These are phyloP conservation scores for Streblospio benedicti DNA, from an alignment of 1,140 invertebrate genomes.

Conservation along the genomic window DNA sequence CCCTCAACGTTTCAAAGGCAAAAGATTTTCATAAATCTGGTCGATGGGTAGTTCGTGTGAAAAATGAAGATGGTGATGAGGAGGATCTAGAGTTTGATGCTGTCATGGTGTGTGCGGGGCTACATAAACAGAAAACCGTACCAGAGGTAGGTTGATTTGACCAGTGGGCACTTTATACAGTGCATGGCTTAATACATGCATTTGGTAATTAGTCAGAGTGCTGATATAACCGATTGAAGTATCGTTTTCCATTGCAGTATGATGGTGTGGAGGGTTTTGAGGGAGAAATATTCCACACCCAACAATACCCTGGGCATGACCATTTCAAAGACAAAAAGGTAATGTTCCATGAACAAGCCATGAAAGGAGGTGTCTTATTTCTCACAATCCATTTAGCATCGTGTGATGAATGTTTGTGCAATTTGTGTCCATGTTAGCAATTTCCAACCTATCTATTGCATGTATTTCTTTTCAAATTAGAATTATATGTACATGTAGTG, in stretches of 20 bases:
- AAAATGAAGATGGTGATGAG: background rate
- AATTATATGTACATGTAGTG: too few species aligned
- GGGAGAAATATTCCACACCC: slow-evolving; percentile 8
- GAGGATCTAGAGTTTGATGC: background rate
- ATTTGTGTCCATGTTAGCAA: too few species aligned
- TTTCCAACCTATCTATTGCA: too few species aligned
- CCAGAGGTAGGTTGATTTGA: background rate
- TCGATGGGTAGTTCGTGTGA: background rate
- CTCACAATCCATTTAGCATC: too few species aligned
- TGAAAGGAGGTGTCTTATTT: too few species aligned
- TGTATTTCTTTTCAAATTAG: too few species aligned
- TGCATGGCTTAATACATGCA: background rate
- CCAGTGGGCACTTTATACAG: background rate
- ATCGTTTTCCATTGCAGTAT: background rate
- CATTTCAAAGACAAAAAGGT: slow-evolving; percentile 44
- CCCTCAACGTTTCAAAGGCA: slow-evolving; percentile 1
- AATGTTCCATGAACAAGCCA: too few species aligned
- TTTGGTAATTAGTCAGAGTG: background rate
- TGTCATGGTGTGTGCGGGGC: background rate
- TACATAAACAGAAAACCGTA: background rate
- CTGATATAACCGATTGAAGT: background rate
- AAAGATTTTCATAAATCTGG: slow-evolving; percentile 8
- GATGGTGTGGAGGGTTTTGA: slow-evolving; percentile 6
- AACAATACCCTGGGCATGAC: background rate
- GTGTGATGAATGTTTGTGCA: too few species aligned